Percentiles rank a stretch among this genome's conserved stretches.
Evolutionary conservation across 2,797 vertebrate genomes (phyloP).

Genomic region (Oceanodroma leucorhoa): DNA sequence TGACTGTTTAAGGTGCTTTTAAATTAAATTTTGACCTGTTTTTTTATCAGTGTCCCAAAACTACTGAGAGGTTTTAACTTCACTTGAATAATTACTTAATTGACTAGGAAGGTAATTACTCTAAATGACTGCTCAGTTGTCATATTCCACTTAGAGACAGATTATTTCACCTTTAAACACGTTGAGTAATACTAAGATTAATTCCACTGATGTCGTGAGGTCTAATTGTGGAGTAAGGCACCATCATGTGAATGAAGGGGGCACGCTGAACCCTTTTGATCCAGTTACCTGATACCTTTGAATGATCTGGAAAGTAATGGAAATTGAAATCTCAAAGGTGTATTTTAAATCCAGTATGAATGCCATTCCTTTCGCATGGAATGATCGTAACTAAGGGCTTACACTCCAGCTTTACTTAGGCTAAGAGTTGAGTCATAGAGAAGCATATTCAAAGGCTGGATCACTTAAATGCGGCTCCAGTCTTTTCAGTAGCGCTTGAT

Average conservation of each 20-base stretch:
- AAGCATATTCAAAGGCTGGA: not conserved
- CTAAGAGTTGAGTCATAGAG: not conserved
- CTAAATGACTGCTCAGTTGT: not conserved
- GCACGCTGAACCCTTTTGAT: conserved; percentile 16
- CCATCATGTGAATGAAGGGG: not conserved
- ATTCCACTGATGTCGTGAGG: not conserved
- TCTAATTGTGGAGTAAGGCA: not conserved
- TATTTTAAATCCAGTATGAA: not conserved
- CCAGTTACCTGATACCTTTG: not conserved
- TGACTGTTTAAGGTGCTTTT: not conserved
- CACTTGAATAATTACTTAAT: not conserved
- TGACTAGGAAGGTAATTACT: not conserved
- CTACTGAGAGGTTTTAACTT: not conserved
- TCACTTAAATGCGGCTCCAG: not conserved
- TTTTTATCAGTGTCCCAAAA: not conserved
- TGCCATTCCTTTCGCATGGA: not conserved
- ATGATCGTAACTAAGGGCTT: not conserved
- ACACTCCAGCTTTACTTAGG: not conserved
- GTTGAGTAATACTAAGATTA: conserved; percentile 12
- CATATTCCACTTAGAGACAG: not conserved
- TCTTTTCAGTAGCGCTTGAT: not conserved
- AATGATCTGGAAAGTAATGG: not conserved
- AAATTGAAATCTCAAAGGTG: not conserved
- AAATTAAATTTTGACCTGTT: not conserved
- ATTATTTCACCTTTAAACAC: conserved; percentile 18